phyloP scores from a whole-genome alignment of 1,140 invertebrate genomes.

The Stratiolaelaps scimitus region DNA sequence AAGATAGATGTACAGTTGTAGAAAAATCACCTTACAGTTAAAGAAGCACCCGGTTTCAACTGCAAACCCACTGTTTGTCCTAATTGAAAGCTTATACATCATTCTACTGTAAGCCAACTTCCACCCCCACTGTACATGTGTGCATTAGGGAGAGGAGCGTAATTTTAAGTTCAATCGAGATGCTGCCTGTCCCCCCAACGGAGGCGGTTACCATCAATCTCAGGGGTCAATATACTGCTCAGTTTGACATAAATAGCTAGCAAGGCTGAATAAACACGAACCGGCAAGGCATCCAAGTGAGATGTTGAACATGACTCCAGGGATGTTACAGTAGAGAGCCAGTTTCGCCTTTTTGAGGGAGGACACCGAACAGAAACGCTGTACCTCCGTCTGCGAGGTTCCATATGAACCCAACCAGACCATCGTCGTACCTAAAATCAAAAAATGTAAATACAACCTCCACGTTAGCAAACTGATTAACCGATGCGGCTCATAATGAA shows the following conservation, averaged over 20 bases:
- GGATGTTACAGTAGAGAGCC: constrained; percentile 35
- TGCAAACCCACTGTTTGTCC: too few relatives aligned
- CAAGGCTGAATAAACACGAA: neutral
- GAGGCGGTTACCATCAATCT: neutral
- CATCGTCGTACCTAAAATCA: constrained; percentile 11
- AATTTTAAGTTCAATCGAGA: too few relatives aligned
- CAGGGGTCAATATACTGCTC: neutral
- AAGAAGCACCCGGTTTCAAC: too few relatives aligned
- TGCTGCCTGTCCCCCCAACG: too few relatives aligned
- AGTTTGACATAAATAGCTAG: neutral
- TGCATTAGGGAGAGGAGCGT: too few relatives aligned
- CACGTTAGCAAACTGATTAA: too few relatives aligned
- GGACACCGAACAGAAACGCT: constrained; percentile 28
- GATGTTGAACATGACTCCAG: constrained; percentile 35
- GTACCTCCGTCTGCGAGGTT: constrained; percentile 3
- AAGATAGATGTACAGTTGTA: too few relatives aligned
- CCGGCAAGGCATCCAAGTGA: constrained; percentile 38
- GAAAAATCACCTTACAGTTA: too few relatives aligned
- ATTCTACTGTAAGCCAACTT: too few relatives aligned
- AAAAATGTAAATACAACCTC: neutral
- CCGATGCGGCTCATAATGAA: too few relatives aligned
- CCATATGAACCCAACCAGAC: neutral
- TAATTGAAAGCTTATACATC: too few relatives aligned
- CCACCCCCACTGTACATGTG: too few relatives aligned
- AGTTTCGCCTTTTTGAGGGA: constrained; percentile 22